These are phyloP conservation scores for Andrena praecox DNA, from an alignment of 2,888 invertebrate species.

Conservation along the genomic window DNA sequence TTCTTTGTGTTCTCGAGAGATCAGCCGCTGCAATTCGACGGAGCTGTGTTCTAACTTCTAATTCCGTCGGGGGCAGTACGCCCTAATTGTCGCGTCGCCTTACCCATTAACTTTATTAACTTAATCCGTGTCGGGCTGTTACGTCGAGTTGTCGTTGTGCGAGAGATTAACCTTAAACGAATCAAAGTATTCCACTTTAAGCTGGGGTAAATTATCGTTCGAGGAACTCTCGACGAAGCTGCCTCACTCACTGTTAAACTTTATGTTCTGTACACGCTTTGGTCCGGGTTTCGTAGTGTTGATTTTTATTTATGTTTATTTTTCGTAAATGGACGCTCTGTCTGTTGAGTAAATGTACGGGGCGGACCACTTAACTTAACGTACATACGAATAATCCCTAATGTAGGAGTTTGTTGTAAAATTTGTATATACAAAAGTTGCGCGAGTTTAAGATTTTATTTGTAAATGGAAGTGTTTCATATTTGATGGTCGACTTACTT, in stretches of 20 bases:
- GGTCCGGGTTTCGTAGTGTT: too few species aligned
- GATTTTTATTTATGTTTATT: too few species aligned
- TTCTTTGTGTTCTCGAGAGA: not conserved
- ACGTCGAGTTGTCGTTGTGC: not conserved
- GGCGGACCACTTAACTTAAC: too few species aligned
- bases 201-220: slow-evolving; percentile 1
- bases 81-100: slow-evolving; percentile 1
- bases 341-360: too few species aligned
- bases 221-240: not conserved
- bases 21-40: not conserved
- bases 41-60: not conserved
- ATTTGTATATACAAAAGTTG: too few species aligned
- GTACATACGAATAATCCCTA: too few species aligned
- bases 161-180: slow-evolving; percentile 16
- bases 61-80: not conserved
- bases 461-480: too few species aligned
- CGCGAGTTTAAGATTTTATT: too few species aligned
- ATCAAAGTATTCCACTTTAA: slow-evolving; percentile 10
- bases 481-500: too few species aligned
- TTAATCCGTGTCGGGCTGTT: not conserved
- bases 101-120: not conserved
- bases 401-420: too few species aligned
- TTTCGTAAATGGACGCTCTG: too few species aligned
- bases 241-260: slow-evolving; percentile 14
- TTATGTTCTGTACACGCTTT: too few species aligned